phyloP scores from a whole-genome alignment of 2,888 invertebrate genomes.

The Scrobipalpa costella region DNA sequence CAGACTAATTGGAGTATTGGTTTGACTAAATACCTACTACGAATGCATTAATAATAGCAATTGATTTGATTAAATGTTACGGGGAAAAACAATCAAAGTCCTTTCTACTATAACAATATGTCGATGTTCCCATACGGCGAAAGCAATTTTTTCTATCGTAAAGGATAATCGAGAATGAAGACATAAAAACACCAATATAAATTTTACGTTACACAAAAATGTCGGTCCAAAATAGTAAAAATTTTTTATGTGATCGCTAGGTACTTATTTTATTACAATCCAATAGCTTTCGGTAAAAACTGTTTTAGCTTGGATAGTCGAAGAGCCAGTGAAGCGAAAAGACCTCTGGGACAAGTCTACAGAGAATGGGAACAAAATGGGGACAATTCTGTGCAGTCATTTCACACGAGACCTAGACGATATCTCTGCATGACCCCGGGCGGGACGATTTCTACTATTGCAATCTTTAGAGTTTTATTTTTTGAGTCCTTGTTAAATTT shows the following conservation, averaged over 20 bases:
- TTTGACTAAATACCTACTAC: no score
- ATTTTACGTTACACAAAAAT: constrained; percentile 7
- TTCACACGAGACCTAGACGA: constrained; percentile 18
- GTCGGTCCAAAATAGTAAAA: background rate
- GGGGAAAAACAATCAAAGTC: no score
- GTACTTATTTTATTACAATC: constrained; percentile 12
- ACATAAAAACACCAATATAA: background rate
- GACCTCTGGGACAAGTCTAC: constrained; percentile 17
- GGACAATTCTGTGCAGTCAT: constrained; percentile 12
- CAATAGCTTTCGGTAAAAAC: constrained; percentile 11
- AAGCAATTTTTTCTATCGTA: background rate
- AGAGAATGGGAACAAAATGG: constrained; percentile 12
- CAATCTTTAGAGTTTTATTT: constrained; percentile 3
- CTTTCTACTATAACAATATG: no score
- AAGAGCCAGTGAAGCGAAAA: constrained; percentile 19
- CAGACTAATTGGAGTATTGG: no score
- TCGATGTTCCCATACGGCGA: background rate
- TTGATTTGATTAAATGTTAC: no score
- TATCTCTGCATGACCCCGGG: constrained; percentile 13
- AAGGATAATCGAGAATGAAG: background rate
- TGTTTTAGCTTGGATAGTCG: constrained; percentile 4
- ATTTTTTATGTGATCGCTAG: background rate
- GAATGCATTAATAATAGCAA: no score
- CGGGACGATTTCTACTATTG: constrained; percentile 15
- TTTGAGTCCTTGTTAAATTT: background rate